These are phyloP conservation scores for Sciurus carolinensis DNA, from an alignment of 2,797 vertebrate species.

Conservation along the genomic window DNA sequence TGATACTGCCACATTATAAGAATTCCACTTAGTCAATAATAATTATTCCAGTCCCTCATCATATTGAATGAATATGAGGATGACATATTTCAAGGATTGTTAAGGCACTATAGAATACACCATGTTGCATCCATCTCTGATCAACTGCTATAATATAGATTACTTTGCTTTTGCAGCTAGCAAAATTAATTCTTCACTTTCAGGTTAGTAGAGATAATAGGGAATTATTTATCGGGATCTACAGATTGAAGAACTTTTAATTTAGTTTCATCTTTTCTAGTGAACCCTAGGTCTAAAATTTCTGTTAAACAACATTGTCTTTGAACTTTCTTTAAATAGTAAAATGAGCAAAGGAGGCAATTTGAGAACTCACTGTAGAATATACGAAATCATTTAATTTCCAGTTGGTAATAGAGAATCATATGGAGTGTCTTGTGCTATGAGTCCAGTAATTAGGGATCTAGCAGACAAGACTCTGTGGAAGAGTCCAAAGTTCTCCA, in stretches of 20 bases:
- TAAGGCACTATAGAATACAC: background rate
- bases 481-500: background rate
- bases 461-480: background rate
- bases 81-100: background rate
- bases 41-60: background rate
- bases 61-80: background rate
- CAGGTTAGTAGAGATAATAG: conserved; percentile 40
- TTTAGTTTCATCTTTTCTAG: conserved; percentile 38
- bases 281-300: conserved; percentile 41
- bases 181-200: conserved; percentile 38
- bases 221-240: background rate
- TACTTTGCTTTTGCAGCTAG: conserved; percentile 37
- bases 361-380: conserved; percentile 5
- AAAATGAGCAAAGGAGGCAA: background rate
- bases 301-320: background rate
- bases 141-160: background rate
- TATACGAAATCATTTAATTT: background rate
- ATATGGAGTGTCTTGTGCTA: background rate
- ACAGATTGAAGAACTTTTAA: conserved; percentile 26
- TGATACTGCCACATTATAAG: too few relatives aligned
- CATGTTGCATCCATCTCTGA: background rate
- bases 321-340: conserved; percentile 28
- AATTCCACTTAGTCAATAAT: too few relatives aligned
- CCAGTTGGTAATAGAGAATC: background rate
- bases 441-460: background rate